phyloP scores from a whole-genome alignment of 1,140 invertebrate genomes.

The Platorchestia sp. region DNA sequence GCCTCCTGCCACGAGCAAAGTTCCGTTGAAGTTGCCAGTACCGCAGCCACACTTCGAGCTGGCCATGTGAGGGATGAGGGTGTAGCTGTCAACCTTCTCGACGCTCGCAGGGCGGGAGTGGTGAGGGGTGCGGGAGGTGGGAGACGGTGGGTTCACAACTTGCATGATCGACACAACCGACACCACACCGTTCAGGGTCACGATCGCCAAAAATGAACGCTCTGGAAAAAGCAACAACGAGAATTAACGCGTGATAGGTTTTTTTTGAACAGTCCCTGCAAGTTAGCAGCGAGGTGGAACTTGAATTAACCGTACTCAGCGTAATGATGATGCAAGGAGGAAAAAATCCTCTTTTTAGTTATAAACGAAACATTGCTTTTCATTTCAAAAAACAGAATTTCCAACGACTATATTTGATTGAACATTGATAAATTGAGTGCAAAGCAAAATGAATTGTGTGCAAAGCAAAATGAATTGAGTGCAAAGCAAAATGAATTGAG shows the following conservation, averaged over 20 bases:
- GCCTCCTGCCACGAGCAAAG: conserved; percentile 84
- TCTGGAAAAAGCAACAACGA: conserved; percentile 73
- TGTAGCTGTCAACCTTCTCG: conserved; percentile 75
- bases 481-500: too few species aligned
- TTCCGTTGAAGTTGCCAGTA: conserved; percentile 78
- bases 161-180: conserved; percentile 78
- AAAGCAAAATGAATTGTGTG: too few species aligned
- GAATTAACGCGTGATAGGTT: background rate
- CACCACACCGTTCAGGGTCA: conserved; percentile 77
- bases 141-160: conserved; percentile 73
- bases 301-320: conserved; percentile 32
- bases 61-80: conserved; percentile 78
- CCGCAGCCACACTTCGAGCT: conserved; percentile 82
- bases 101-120: conserved; percentile 69
- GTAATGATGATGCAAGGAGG: background rate
- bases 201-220: conserved; percentile 79
- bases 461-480: too few species aligned
- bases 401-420: too few species aligned
- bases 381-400: background rate
- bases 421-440: too few species aligned
- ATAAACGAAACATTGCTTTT: background rate
- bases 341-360: background rate
- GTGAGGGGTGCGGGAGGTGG: conserved; percentile 68
- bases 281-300: background rate
- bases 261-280: background rate